Evolutionary conservation across 1,140 invertebrate genomes (phyloP), one percentile per base, ranked within the genome.

Genomic region (Lordiphosa stackelbergi): DNA sequence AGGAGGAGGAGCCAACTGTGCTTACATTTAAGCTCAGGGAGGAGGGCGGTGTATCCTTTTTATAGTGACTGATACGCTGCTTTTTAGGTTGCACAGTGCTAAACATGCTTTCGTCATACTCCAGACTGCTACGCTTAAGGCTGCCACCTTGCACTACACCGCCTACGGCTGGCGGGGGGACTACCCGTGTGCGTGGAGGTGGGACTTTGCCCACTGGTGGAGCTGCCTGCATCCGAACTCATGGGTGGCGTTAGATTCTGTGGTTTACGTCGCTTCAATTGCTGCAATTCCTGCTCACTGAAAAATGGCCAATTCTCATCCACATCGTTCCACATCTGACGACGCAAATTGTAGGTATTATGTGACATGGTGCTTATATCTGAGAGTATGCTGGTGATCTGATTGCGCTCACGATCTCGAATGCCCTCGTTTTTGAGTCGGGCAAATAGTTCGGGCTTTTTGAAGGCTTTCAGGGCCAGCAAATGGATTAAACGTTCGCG

Each of bases 241-340:
- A 94, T 92, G 6, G 95, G 95, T 41, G 95, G 94, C 9, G 94
- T 96, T 75, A 96, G 89, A 88, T 95, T 96, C 88, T 95, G 94
- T 66, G 95, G 95, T 89, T 96, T 96, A 72, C 94, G 92, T 75
- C 95, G 92, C 90, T 96, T 97, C 63, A 97, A 89, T 79, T 94
- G 92, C 78, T 95, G 92, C 87, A 91, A 91, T 84, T 98, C 96
- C 74, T 95, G 93, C 60, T 97, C 95, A 28, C 93, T 92, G 83
- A 97, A 98, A 89, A 94, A 97, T 36, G 95, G 94, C 96, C 96
- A 98, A 85, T 98, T 95, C 78, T 96, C 94, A 73, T 95, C 93
- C 43, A 98, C 95, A 85, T 98, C 96, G 86, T 95, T 95, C 95
- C 96, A 98, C 61, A 95, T 90, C 75, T 94, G 91, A 73, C 94